phyloP scores from a whole-genome alignment of 2,888 invertebrate genomes.

The Silvanus unidentatus region DNA sequence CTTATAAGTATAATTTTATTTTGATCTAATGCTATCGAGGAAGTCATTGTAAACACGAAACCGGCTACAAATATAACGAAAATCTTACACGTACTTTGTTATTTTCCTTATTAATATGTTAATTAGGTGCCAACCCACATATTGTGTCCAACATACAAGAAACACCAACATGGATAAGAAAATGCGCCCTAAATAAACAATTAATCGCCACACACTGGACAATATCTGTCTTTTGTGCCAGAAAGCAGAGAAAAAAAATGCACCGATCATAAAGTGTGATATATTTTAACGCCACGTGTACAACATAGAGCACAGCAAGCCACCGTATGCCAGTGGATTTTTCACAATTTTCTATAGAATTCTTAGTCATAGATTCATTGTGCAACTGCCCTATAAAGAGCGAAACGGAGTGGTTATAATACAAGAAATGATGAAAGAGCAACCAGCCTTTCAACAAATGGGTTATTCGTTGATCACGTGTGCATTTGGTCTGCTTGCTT shows the following conservation, averaged over 20 bases:
- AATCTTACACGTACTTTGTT: constrained; percentile 15
- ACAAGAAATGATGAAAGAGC: constrained; percentile 32
- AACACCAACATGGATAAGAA: no score
- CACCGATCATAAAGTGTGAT: constrained; percentile 36
- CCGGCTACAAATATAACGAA: constrained; percentile 16
- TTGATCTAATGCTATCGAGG: constrained; percentile 30
- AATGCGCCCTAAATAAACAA: no score
- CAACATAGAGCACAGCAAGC: constrained; percentile 11
- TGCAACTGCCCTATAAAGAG: constrained; percentile 29
- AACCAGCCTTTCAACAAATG: constrained; percentile 33
- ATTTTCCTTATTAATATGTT: constrained; percentile 16
- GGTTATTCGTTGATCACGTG: constrained; percentile 28
- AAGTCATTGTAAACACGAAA: constrained; percentile 29
- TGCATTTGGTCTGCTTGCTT: neutral
- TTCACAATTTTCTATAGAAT: constrained; percentile 11
- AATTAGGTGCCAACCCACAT: constrained; percentile 5
- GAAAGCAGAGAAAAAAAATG: constrained; percentile 30
- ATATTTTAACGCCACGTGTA: constrained; percentile 31
- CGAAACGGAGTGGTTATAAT: constrained; percentile 32
- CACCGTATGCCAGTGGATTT: constrained; percentile 12
- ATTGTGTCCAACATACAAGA: neutral
- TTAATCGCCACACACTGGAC: constrained; percentile 27
- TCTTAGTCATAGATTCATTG: constrained; percentile 14
- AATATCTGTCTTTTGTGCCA: constrained; percentile 34
- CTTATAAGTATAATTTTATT: constrained; percentile 33